Evolutionary conservation across 2,113 vertebrate genomes (phyloP).

Genomic region (Polypterus senegalus): DNA sequence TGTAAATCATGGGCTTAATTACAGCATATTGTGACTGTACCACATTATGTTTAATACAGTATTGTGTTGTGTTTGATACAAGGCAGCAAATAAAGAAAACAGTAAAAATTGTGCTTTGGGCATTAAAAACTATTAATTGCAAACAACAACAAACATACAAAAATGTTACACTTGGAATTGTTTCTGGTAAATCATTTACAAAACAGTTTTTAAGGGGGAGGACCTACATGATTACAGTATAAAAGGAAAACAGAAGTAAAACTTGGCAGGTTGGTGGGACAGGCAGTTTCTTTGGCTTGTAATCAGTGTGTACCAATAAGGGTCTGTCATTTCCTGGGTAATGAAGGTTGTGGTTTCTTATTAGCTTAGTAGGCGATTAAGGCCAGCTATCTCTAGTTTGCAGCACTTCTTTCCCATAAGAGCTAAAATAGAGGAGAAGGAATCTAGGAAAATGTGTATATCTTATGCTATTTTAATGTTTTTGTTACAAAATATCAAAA

Average conservation of each 20-base stretch:
- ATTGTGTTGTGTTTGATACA: no score
- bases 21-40: no score
- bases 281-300: conserved; percentile 41
- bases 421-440: conserved; percentile 41
- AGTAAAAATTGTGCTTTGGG: no score
- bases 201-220: background rate
- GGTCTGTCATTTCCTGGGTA: conserved; percentile 50
- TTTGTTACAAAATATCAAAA: conserved; percentile 12
- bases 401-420: conserved; percentile 62
- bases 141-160: no score
- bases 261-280: conserved; percentile 41
- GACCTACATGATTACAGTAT: conserved; percentile 12
- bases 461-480: conserved; percentile 28
- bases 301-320: conserved; percentile 44
- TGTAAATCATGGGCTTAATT: no score
- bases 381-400: conserved; percentile 57
- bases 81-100: no score
- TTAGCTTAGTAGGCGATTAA: conserved; percentile 50
- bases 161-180: no score
- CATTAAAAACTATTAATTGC: no score
- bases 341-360: conserved; percentile 54
- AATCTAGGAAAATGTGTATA: conserved; percentile 38
- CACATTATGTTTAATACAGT: no score
- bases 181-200: no score
- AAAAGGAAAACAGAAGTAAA: conserved; percentile 45